Evolutionary conservation across 1,140 invertebrate species (phyloP).

Genomic region (Drosophila oshimai): DNA sequence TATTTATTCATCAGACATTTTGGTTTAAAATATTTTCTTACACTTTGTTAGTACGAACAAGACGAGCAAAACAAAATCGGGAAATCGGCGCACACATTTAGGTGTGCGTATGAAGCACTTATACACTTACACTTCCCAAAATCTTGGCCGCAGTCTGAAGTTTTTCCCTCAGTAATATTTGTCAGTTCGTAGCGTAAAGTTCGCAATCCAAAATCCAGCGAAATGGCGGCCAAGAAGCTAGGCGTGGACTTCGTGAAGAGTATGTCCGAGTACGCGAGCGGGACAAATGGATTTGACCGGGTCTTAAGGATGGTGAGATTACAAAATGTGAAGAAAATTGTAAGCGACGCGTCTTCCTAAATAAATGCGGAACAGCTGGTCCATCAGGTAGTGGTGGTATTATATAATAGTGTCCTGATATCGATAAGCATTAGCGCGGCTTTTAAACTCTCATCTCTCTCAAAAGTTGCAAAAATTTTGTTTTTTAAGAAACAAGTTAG

Average conservation of each 20-base stretch:
- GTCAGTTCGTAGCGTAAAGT: constrained; percentile 39
- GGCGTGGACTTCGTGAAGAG: constrained; percentile 77
- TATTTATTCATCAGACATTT: no score
- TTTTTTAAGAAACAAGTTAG: no score
- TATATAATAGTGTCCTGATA: constrained; percentile 33
- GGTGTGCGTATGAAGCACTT: background rate
- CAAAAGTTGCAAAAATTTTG: no score
- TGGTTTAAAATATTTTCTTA: background rate
- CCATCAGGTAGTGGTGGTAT: constrained; percentile 22
- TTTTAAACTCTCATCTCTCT: background rate
- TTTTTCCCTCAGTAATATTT: constrained; percentile 2
- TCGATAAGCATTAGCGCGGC: constrained; percentile 49
- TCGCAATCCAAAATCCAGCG: background rate
- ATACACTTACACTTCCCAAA: constrained; percentile 32
- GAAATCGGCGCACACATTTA: background rate
- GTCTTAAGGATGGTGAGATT: constrained; percentile 84
- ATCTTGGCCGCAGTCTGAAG: constrained; percentile 13
- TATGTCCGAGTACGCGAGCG: constrained; percentile 60
- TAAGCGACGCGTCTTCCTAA: background rate
- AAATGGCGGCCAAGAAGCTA: constrained; percentile 79
- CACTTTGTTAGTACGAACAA: constrained; percentile 13
- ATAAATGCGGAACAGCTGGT: constrained; percentile 45
- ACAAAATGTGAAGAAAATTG: background rate
- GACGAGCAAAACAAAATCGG: constrained; percentile 59
- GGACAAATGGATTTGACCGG: constrained; percentile 81